These are phyloP conservation scores for Brienomyrus longianalis DNA, from an alignment of 2,113 vertebrate genomes.

Conservation along the genomic window DNA sequence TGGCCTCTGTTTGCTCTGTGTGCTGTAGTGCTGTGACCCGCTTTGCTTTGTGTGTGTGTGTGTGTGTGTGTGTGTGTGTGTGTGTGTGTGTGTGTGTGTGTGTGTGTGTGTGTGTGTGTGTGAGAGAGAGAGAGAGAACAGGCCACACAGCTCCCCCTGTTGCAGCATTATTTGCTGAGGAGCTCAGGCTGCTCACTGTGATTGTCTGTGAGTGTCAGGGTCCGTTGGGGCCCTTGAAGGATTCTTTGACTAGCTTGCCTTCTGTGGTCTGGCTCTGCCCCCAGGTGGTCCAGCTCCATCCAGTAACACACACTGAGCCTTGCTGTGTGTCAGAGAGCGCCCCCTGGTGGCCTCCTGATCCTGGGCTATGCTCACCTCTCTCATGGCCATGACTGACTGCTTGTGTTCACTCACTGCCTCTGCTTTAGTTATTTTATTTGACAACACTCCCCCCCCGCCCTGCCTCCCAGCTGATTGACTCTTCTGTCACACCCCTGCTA, in stretches of 20 bases:
- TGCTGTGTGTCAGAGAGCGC: neutral
- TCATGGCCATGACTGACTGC: neutral
- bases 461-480: neutral
- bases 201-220: neutral
- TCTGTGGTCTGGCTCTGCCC: no score
- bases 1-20: conserved; percentile 15
- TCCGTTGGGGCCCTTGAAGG: neutral
- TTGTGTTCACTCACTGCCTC: neutral
- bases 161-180: neutral
- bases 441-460: no score
- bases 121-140: no score
- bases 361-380: neutral
- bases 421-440: neutral
- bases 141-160: neutral
- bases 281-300: neutral
- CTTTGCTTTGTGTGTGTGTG: neutral
- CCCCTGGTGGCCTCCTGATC: neutral
- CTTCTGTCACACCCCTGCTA: conserved; percentile 40
- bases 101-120: neutral
- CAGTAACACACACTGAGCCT: neutral
- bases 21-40: neutral
- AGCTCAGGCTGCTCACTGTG: neutral
- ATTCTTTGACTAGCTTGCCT: neutral
- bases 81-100: no score
- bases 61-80: neutral